These are phyloP conservation scores for Volucella zonaria DNA, from an alignment of 2,888 invertebrate genomes.

Conservation along the genomic window DNA sequence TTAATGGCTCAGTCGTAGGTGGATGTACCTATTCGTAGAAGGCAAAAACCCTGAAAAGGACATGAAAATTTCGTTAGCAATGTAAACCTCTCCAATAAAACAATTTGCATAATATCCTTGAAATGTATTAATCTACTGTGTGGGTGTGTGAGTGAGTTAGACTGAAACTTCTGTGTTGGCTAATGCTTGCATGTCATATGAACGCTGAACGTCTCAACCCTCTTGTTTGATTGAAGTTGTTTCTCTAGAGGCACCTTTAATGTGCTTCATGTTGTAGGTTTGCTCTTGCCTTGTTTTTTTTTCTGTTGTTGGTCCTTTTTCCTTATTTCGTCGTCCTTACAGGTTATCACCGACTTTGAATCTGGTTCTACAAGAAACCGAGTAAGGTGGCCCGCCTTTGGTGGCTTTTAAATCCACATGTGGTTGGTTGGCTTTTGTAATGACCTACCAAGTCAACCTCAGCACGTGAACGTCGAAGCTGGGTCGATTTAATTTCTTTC, in stretches of 20 bases:
- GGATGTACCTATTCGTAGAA: conserved; percentile 18
- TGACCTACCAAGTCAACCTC: conserved; percentile 12
- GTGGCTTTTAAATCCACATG: conserved; percentile 37
- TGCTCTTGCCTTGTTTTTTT: not conserved
- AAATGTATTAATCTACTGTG: not conserved
- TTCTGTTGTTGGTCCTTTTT: not conserved
- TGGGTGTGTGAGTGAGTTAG: not conserved
- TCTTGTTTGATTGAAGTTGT: not conserved
- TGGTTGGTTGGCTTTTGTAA: conserved; percentile 34
- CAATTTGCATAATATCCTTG: conserved; percentile 58
- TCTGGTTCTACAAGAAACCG: not conserved
- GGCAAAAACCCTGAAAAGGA: conserved; percentile 9
- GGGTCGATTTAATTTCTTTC: conserved; percentile 42
- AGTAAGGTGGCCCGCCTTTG: conserved; percentile 6
- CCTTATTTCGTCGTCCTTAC: not conserved
- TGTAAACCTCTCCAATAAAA: conserved; percentile 9
- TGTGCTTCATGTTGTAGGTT: conserved; percentile 3
- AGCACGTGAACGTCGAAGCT: conserved; percentile 3
- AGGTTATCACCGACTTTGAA: conserved; percentile 3
- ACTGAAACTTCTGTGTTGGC: not conserved
- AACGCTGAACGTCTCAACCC: not conserved
- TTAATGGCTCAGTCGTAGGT: conserved; percentile 35
- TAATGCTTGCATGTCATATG: conserved; percentile 26
- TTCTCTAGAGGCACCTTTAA: conserved; percentile 14
- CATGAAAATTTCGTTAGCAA: conserved; percentile 28